A percentile compares a stretch with the other conserved stretches of the same genome.
These are phyloP conservation scores for Spongilla lacustris DNA, from an alignment of 37 sponge, comb jelly and placozoan species.

Conservation along the genomic window DNA sequence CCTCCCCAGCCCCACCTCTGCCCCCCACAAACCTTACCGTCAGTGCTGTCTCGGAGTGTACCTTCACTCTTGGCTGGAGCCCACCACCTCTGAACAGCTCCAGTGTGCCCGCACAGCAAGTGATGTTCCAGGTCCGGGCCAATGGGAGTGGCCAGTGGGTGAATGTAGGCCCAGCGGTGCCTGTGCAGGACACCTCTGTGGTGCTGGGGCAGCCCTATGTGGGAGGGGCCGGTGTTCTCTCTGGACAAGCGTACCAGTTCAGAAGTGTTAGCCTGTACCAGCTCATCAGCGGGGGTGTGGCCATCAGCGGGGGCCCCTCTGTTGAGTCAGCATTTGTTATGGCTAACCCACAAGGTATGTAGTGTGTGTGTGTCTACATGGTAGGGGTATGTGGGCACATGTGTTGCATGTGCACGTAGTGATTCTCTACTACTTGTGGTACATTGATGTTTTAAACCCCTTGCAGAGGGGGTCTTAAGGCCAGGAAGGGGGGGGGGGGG, in stretches of 20 bases:
- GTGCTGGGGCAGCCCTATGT: not conserved
- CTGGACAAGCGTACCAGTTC: not conserved
- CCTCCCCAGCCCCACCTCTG: not conserved
- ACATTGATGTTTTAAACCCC: no score
- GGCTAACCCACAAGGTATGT: not conserved
- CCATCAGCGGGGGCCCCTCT: not conserved
- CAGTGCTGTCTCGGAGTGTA: not conserved
- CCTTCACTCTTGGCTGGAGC: not conserved
- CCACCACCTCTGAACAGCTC: not conserved
- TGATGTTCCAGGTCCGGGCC: not conserved
- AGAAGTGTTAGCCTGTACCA: not conserved
- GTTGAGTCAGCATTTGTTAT: not conserved
- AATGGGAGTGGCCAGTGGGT: not conserved
- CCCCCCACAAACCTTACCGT: not conserved
- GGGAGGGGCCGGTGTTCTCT: not conserved
- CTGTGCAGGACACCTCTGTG: not conserved
- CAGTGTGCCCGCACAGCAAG: not conserved
- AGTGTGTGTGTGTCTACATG: not conserved
- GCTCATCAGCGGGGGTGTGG: not conserved
- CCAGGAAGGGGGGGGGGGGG: no score
- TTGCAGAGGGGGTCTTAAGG: no score
- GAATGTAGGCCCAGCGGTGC: not conserved
- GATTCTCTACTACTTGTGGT: not conserved
- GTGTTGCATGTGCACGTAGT: not conserved
- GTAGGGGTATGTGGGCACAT: not conserved